Base-by-base conservation (phyloP, 2,888 invertebrate genomes). In the Deilephila elpenor region DNA sequence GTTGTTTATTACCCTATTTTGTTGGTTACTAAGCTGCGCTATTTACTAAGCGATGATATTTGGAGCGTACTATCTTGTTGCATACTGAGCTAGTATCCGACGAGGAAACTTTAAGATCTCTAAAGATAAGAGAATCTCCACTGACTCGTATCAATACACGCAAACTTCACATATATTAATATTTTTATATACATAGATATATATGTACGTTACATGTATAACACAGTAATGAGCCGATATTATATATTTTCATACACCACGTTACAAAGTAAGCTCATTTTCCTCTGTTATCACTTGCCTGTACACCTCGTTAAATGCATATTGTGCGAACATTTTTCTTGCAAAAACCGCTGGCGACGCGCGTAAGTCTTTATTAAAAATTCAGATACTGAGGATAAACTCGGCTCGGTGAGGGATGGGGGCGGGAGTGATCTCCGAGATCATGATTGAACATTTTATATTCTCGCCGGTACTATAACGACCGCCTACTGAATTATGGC, bases 361-460 rank as follows among this genome's bases (percentile, higher is more conserved):
- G 82, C 81, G 79, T 78, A 77, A 74, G 78, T 76, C 82, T 85
- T 84, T 86, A 87, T 88, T 86, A 88, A 88, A 88, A 88, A 87
- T 88, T 88, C 85, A 88, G 86, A 87, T 84, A 81, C 78, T 78
- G 76, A 82, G 80, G 81, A 83, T 83, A 78, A 83, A 82, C 76
- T 78, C 75, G 76, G 75, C 77, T 76, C 74, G 74, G 76, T 77
- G 79, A 82, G 78, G 80, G 82, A 82, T 79, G 82, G 76, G 37
- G 75, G 77, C 78, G 81, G 80, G 83, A 85, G 82, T 83, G 88
- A 88, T 89, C 89, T 82, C 78, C 20, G 82, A 83, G 88, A 89
- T 90, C 88, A 89, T 86, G 86, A 88, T 87, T 85, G 86, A 87
- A 87, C 89, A 89, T 89, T 91, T 90, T 88, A 89, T 87, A 89